A percentile compares a stretch with the other conserved stretches of the same genome.
These are phyloP conservation scores for Phrynocephalus forsythii DNA, from an alignment of 2,797 vertebrate genomes.

Conservation along the genomic window DNA sequence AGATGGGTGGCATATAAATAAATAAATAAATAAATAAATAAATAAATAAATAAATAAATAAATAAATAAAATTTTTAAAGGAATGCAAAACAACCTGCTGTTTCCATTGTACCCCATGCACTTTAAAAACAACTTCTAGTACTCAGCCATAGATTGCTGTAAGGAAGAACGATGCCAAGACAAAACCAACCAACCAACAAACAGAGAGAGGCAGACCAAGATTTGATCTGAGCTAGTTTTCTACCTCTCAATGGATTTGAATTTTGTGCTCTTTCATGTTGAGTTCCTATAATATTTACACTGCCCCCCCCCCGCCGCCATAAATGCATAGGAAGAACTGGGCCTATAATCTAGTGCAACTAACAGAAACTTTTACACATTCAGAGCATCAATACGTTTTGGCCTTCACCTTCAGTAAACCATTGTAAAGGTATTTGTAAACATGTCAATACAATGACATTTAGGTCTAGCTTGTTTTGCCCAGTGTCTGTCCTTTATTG, in stretches of 20 bases:
- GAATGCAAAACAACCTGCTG: background rate
- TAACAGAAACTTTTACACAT: background rate
- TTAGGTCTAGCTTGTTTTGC: conserved; percentile 55
- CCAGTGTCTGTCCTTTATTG: conserved; percentile 55
- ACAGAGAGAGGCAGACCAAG: background rate
- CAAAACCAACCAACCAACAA: too few relatives aligned
- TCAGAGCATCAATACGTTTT: conserved; percentile 13
- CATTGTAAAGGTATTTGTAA: conserved; percentile 58
- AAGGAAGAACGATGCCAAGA: background rate
- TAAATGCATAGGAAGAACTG: background rate
- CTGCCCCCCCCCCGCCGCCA: background rate
- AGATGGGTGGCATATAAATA: too few relatives aligned
- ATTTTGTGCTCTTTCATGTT: background rate
- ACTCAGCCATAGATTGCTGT: background rate
- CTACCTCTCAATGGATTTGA: background rate
- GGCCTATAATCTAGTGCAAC: conserved; percentile 11
- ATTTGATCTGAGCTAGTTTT: background rate
- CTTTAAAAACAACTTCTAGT: background rate
- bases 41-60: too few relatives aligned
- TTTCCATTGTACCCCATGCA: background rate
- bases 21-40: too few relatives aligned
- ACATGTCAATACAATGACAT: conserved; percentile 45
- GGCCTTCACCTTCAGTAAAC: conserved; percentile 41
- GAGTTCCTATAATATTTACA: background rate
- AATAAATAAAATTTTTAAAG: background rate